A percentile compares a stretch with the other conserved stretches of the same genome.
Conservation (phyloP, 2,113 vertebrate genomes). For the Procavia capensis region DNA sequence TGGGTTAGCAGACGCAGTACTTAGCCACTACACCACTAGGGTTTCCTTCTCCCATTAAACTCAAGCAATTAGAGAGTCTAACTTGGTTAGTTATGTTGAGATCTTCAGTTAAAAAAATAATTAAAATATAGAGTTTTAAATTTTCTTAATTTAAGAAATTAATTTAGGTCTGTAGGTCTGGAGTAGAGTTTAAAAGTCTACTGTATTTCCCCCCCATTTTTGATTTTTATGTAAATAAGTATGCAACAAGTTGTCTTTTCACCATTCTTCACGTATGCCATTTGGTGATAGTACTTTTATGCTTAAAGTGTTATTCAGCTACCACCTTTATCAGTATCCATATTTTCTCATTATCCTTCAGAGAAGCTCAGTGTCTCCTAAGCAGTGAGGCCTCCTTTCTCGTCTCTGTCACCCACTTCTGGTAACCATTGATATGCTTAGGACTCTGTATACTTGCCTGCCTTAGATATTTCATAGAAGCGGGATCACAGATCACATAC, state of each 20-base stretch:
- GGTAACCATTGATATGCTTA: background rate
- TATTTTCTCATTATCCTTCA: background rate
- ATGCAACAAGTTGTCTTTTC: background rate
- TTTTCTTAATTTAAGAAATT: background rate
- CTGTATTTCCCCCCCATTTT: background rate
- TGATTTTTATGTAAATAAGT: background rate
- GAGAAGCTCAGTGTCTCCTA: background rate
- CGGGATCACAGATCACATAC: background rate
- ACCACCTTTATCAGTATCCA: background rate
- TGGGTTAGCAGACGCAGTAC: too few relatives aligned
- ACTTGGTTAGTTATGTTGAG: background rate
- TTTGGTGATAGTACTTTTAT: background rate
- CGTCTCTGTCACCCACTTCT: background rate
- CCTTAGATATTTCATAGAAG: background rate
- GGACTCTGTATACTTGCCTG: background rate
- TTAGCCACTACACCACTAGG: too few relatives aligned
- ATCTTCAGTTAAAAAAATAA: background rate
- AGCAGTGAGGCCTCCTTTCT: background rate
- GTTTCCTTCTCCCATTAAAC: background rate
- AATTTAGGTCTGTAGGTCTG: background rate
- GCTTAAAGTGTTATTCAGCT: background rate
- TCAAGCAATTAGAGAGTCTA: background rate
- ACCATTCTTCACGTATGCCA: too few relatives aligned
- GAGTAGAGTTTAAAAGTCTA: background rate
- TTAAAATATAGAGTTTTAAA: slow-evolving; percentile 21